Base-by-base conservation (phyloP, 2,888 invertebrate species). In the Pedicia rivosa region DNA sequence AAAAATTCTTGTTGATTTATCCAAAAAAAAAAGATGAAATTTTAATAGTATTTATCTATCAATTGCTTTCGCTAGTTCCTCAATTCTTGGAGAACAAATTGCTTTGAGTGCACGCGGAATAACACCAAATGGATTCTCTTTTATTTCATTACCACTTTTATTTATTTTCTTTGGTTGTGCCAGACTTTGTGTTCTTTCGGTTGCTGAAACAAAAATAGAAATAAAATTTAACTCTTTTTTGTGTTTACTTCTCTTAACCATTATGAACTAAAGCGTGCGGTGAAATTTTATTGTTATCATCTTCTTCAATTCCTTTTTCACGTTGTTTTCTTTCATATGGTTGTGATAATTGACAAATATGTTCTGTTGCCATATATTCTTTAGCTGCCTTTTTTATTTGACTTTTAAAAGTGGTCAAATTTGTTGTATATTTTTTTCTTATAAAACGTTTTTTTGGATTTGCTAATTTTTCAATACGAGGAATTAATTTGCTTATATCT, bases 61-160 rank as follows among this genome's bases (percentile, higher is more conserved):
- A n/a, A n/a, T 58, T 3, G 67, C 67, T 43, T 62, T 60, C 2
- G 69, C 62, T 36, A 69, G 44, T 44, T 66, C 61, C 17, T 55
- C 46, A 26, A 64, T 62, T 40, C 67, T 59, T 2, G 55, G 44
- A 2, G 63, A 52, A 6, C 64, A 46, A 42, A 61, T 61, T 39
- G 63, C 65, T 42, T 64, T 68, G n/a, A 68, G 50, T 0, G 68
- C 69, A 38, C 57, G 60, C 9, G 58, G 58, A 2, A 62, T 54
- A 14, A 69, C 62, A 3, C 52, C 49, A 43, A 62, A 68, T 0
- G 67, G 62, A 53, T 68, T 62, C 26, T 61, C 64, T 43, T 62
- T 66, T 4, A 62, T 44, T 37, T 66, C 66, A 7, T 51, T 52
- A 9, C 59, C 54, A 2, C 50, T 53, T 10, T 24, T 24, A 10